Base-by-base conservation (phyloP, 37 sponge, comb jelly and placozoan genomes). In the Corticium candelabrum region DNA sequence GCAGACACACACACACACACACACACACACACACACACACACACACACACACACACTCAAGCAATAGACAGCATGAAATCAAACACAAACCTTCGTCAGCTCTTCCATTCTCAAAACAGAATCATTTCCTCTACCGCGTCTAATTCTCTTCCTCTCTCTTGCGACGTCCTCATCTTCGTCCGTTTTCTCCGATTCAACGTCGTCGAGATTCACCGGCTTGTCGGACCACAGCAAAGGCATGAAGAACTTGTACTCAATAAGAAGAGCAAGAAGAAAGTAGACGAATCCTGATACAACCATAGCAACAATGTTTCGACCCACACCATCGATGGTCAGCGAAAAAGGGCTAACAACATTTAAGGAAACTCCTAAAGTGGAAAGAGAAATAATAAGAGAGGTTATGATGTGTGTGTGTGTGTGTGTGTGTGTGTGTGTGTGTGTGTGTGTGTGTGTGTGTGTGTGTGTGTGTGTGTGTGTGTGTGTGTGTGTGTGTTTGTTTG, bases 301-400 rank as follows among this genome's bases (percentile, higher is more conserved):
- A 38, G 79, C 31, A 4, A 68, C 3, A 38, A 68, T 2, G 68
- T 78, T 56, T 30, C 62, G 30, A 35, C 79, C 43, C 67, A 78
- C 34, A 3, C 3, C 15, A 11, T 80, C 76, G 62, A 32, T 32
- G 36, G 31, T 32, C 33, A 70, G 36, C 62, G 62, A 50, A 50
- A 50, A 50, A 27, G 62, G 11, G 11, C 62, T 21, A 50, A 21
- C 15, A 11, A 50, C 11, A 50, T 11, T 50, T 11, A 50, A 27
- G 11, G 15, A 11, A 11, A 50, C 15, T 50, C 62, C 62, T 50
- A 50, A 11, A 50, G 62, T 27, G 21, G 21, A n/a, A n/a, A n/a
- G n/a, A n/a, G n/a, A n/a, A n/a, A n/a, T n/a, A n/a, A n/a, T n/a
- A n/a, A n/a, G n/a, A n/a, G n/a, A n/a, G n/a, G n/a, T n/a, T n/a